These are phyloP conservation scores for Bombus superbus DNA, from an alignment of 1,140 invertebrate species.

Conservation along the genomic window DNA sequence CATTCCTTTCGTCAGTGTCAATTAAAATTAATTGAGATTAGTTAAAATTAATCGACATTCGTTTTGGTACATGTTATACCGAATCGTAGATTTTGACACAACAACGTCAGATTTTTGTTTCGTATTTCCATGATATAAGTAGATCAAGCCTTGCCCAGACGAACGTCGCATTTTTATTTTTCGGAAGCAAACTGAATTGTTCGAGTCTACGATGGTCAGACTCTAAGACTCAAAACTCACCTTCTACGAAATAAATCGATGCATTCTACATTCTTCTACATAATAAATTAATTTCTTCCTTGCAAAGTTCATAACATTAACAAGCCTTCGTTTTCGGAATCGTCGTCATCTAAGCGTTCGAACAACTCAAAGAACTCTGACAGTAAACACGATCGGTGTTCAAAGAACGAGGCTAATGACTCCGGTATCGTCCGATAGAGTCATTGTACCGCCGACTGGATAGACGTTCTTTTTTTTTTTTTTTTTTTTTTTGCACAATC, in stretches of 20 bases:
- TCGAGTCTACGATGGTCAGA: no score
- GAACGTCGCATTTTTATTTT: no score
- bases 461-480: not conserved
- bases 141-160: no score
- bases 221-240: no score
- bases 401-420: not conserved
- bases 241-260: no score
- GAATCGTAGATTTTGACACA: not conserved
- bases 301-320: not conserved
- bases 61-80: not conserved
- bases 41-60: no score
- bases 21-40: not conserved
- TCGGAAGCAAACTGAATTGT: no score
- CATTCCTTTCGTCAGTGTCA: not conserved
- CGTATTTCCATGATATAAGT: no score
- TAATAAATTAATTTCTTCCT: no score
- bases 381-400: not conserved
- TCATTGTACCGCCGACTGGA: constrained; percentile 7
- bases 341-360: not conserved
- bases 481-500: not conserved
- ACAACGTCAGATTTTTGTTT: no score
- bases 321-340: not conserved
- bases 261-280: no score
- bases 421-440: constrained; percentile 16
- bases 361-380: not conserved